phyloP scores from a whole-genome alignment of 2,797 vertebrate species.

The Pipistrellus nathusii region DNA sequence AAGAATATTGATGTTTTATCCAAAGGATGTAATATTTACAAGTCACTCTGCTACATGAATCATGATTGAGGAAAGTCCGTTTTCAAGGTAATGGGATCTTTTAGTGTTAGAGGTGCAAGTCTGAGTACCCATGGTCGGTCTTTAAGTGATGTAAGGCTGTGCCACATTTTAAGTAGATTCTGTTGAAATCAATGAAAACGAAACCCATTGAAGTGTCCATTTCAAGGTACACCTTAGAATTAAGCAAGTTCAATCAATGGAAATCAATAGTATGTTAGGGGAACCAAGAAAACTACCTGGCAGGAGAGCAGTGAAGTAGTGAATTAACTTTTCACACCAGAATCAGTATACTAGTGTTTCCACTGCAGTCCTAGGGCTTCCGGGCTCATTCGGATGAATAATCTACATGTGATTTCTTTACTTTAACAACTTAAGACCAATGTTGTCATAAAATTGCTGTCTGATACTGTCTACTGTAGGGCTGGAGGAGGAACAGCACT shows the following conservation, averaged over 20 bases:
- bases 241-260: slow-evolving; percentile 67
- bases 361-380: background rate
- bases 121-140: slow-evolving; percentile 26
- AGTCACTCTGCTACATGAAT: background rate
- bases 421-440: slow-evolving; percentile 50
- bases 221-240: slow-evolving; percentile 67
- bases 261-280: slow-evolving; percentile 62
- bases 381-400: background rate
- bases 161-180: slow-evolving; percentile 64
- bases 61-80: slow-evolving; percentile 60
- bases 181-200: slow-evolving; percentile 62
- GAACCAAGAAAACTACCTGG: slow-evolving; percentile 52
- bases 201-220: slow-evolving; percentile 59
- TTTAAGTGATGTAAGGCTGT: slow-evolving; percentile 70
- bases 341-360: slow-evolving; percentile 30
- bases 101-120: slow-evolving; percentile 23
- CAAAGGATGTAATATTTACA: slow-evolving; percentile 64
- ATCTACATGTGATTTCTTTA: slow-evolving; percentile 72
- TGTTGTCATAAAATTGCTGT: background rate
- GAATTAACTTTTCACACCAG: slow-evolving; percentile 66
- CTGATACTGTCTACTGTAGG: background rate
- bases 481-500: background rate
- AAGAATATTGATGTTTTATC: slow-evolving; percentile 63
- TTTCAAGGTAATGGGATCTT: slow-evolving; percentile 53
- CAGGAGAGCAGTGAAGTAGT: slow-evolving; percentile 46